These are phyloP conservation scores for Osmerus mordax DNA, from an alignment of 2,113 vertebrate genomes.

Conservation along the genomic window DNA sequence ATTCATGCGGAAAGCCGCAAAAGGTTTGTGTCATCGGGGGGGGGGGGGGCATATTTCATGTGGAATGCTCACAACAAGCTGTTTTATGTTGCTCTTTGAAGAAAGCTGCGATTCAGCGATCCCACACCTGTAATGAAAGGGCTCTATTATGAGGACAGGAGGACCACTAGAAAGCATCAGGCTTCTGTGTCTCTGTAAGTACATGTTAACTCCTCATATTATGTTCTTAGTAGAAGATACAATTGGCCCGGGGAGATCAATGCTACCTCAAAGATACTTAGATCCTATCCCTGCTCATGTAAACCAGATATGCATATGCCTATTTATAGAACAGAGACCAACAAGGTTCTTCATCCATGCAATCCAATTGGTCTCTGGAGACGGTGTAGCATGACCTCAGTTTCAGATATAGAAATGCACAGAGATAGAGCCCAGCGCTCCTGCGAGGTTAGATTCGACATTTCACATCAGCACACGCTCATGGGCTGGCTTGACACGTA, in stretches of 20 bases:
- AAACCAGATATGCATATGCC: conserved; percentile 12
- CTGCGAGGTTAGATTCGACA: conserved; percentile 45
- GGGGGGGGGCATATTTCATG: too few relatives aligned
- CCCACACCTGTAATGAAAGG: conserved; percentile 3
- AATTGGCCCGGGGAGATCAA: conserved; percentile 27
- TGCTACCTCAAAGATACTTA: conserved; percentile 34
- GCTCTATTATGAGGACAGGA: not conserved
- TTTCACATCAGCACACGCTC: conserved; percentile 54
- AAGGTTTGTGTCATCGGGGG: too few relatives aligned
- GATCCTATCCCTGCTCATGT: conserved; percentile 19
- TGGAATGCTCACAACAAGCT: too few relatives aligned
- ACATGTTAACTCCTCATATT: conserved; percentile 9
- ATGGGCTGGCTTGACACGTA: conserved; percentile 30
- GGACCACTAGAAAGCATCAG: conserved; percentile 6
- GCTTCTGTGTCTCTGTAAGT: not conserved
- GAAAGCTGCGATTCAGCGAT: not conserved
- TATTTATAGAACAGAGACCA: conserved; percentile 40
- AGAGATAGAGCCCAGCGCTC: conserved; percentile 30
- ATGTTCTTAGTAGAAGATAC: conserved; percentile 12
- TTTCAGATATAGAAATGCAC: conserved; percentile 16
- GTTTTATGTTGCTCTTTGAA: too few relatives aligned
- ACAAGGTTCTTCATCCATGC: conserved; percentile 34
- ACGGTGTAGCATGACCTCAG: conserved; percentile 42
- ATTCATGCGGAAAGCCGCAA: too few relatives aligned
- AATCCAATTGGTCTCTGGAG: conserved; percentile 32